These are phyloP conservation scores for Psylliodes chrysocephalus DNA, from an alignment of 2,888 invertebrate species.

Conservation along the genomic window DNA sequence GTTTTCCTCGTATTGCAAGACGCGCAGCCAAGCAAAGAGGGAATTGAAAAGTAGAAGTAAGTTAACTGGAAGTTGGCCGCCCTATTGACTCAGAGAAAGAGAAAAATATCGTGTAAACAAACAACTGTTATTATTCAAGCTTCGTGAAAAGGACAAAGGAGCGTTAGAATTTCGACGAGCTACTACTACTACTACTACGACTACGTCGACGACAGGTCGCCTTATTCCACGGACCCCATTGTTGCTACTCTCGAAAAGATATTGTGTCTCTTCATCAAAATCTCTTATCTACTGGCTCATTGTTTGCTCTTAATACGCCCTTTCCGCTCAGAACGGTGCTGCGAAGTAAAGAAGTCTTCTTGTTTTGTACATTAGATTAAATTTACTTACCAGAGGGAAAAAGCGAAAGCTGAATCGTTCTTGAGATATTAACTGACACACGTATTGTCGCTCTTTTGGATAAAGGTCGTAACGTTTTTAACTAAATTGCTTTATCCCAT, in stretches of 20 bases:
- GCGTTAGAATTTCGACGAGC: constrained; percentile 6
- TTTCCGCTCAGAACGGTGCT: too few species aligned
- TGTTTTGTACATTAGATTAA: too few species aligned
- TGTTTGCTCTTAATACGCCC: constrained; percentile 5
- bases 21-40: not conserved
- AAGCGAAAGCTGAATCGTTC: too few species aligned
- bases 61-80: constrained; percentile 6
- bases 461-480: too few species aligned
- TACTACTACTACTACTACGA: too few species aligned
- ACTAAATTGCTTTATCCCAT: too few species aligned
- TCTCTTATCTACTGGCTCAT: constrained; percentile 13
- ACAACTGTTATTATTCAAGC: constrained; percentile 21
- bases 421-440: too few species aligned
- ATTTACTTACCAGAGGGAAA: too few species aligned
- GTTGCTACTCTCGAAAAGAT: constrained; percentile 17
- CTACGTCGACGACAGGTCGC: constrained; percentile 12
- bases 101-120: constrained; percentile 19
- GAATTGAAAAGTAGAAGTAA: constrained; percentile 7
- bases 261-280: constrained; percentile 23
- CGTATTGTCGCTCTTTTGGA: too few species aligned
- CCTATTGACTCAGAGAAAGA: constrained; percentile 3
- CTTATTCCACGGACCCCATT: constrained; percentile 5
- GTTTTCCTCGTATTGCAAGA: not conserved
- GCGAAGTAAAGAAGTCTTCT: too few species aligned
- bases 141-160: constrained; percentile 13